Evolutionary conservation across 2,888 invertebrate genomes (phyloP).

Genomic region (Metopia argyrocephala): DNA sequence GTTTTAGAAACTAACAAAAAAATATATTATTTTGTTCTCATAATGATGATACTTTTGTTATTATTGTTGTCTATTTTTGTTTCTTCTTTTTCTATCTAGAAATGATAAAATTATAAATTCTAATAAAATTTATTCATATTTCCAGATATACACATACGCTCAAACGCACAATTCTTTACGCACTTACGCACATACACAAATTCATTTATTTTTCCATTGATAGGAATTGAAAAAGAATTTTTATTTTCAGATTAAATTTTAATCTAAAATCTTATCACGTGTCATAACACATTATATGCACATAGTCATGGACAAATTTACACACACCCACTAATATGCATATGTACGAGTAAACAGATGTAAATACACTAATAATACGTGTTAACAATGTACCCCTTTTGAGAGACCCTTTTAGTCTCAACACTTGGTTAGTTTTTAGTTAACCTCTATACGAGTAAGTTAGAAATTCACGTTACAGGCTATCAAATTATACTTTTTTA

Average conservation of each 20-base stretch:
- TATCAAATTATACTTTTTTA: too few species aligned
- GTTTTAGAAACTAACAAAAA: not conserved
- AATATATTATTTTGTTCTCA: not conserved
- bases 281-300: slow-evolving; percentile 45
- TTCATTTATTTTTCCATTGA: slow-evolving; percentile 18
- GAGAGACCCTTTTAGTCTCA: too few species aligned
- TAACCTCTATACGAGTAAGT: too few species aligned
- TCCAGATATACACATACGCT: slow-evolving; percentile 28
- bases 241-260: slow-evolving; percentile 43
- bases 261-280: slow-evolving; percentile 59
- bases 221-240: slow-evolving; percentile 28
- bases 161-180: not conserved
- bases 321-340: not conserved
- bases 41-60: not conserved
- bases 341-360: too few species aligned
- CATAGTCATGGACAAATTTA: not conserved
- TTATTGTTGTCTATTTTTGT: slow-evolving; percentile 3
- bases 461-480: too few species aligned
- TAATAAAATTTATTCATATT: slow-evolving; percentile 41
- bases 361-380: too few species aligned
- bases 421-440: too few species aligned
- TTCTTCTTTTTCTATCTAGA: not conserved
- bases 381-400: too few species aligned
- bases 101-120: slow-evolving; percentile 44
- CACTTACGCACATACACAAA: not conserved